Evolutionary conservation across 2,797 vertebrate species (phyloP), one percentile per base, ranked within the genome.

Genomic region (Pseudotriccus pelzelni): DNA sequence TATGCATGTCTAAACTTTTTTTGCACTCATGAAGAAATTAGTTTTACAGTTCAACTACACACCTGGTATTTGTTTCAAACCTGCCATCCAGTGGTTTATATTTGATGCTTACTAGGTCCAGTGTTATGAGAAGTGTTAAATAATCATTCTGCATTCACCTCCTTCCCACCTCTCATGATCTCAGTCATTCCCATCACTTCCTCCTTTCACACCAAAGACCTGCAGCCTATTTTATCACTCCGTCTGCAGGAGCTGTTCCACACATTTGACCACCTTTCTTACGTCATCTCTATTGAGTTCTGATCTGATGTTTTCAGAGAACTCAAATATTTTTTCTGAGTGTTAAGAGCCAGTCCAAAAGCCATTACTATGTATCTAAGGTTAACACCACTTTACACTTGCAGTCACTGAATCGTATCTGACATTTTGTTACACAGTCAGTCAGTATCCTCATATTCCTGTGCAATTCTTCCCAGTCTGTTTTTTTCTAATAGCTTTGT

Each of bases 111-210:
- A 66, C 68, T 28, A 62, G 28, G 37, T 46, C n/a, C 47, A 43
- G 7, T 30, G 44, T 62, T 76, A 79, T 11, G 2, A 69, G 19
- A 82, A 82, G 11, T 2, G 32, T 44, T 76, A 52, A 82, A 79
- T 23, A 66, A 76, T 11, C 30, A 76, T 64, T 78, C 66, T 56
- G 36, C 24, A 49, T n/a, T 82, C 24, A 68, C 10, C 6, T 79
- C 21, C 14, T 10, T 7, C 6, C 1, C 36, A 41, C 6, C 7
- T 44, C 36, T 49, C 39, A 36, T 1, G 1, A 46, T 58, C 36
- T 84, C 30, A 39, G 39, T 14, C 37, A 37, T 37, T 37, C 37
- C 37, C 37, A 37, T 37, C 37, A 37, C 37, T 37, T 37, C 37
- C 15, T 63, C 19, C 56, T 43, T 47, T 90, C 64, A 37, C 25